Percentiles rank a stretch among this genome's conserved stretches.
Evolutionary conservation across 2,113 vertebrate genomes (phyloP).

Genomic region (Scophthalmus maximus): DNA sequence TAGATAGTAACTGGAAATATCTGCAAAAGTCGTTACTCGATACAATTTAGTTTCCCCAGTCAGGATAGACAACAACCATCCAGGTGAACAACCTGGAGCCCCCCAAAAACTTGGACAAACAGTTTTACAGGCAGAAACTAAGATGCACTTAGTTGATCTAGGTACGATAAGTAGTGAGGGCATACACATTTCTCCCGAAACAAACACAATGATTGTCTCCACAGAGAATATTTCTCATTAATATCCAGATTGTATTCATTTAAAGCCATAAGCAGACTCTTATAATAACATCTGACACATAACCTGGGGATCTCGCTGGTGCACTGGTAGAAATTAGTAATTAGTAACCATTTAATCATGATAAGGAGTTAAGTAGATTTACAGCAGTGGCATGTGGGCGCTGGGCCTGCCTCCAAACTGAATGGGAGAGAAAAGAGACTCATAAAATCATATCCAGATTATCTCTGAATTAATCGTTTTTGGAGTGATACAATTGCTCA

Average conservation of each 20-base stretch:
- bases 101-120: no score
- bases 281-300: conserved; percentile 28
- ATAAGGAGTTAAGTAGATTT: conserved; percentile 21
- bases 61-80: no score
- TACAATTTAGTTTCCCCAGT: no score
- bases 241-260: conserved; percentile 9
- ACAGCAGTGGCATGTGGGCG: not conserved
- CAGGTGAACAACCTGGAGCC: no score
- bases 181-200: not conserved
- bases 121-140: no score
- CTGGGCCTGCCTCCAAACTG: not conserved
- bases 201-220: not conserved
- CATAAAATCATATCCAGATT: not conserved
- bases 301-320: not conserved
- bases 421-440: not conserved
- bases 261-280: conserved; percentile 15
- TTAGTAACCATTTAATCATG: conserved; percentile 40
- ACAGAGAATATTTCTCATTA: not conserved
- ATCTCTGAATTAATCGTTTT: not conserved
- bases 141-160: no score
- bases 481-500: not conserved
- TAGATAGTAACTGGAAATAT: no score
- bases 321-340: conserved; percentile 45
- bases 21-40: no score
- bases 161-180: not conserved